Evolutionary conservation across 2,888 invertebrate genomes (phyloP), one percentile per base, ranked within the genome.

Genomic region (Thera obeliscata): DNA sequence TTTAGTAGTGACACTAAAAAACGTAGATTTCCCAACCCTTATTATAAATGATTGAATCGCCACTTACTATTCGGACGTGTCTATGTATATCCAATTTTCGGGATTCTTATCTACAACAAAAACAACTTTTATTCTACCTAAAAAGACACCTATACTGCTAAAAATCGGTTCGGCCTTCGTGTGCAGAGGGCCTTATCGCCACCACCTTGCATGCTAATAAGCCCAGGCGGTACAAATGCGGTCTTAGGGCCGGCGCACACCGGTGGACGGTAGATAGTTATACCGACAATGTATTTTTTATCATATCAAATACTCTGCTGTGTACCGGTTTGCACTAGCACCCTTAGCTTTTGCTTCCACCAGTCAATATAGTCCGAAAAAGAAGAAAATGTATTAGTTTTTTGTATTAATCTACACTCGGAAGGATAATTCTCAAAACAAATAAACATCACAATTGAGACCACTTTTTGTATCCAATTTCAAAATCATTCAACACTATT

Each of bases 81-180:
- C 86, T 78, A 89, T 81, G 80, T 79, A 79, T 72, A 89, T 79
- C 77, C 82, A 81, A 81, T 78, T 80, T 81, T 81, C 80, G 76
- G 69, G 78, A 68, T 61, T 75, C 67, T 76, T 76, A 87, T 86
- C 88, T 88, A 89, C 76, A 89, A 86, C 81, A 86, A 86, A 72
- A 77, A 77, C 60, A 61, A 72, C 64, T 68, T 72, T 63, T 70
- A 74, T 70, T 71, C 58, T 64, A 54, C 6, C 12, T 33, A 49
- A 46, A 43, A 6, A 43, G 2, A 46, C 43, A 46, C 43, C 43
- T 46, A 46, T 9, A 9, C 2, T 46, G 9, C 9, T 8, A 46
- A 9, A 46, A 8, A 46, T 46, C 43, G 43, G 43, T 46, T 46
- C 3, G 43, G 9, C 9, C 9, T 46, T 46, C 0, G 8, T 46